Evolutionary conservation across 2,797 vertebrate species (phyloP).

Genomic region (Rhynchotus rufescens): DNA sequence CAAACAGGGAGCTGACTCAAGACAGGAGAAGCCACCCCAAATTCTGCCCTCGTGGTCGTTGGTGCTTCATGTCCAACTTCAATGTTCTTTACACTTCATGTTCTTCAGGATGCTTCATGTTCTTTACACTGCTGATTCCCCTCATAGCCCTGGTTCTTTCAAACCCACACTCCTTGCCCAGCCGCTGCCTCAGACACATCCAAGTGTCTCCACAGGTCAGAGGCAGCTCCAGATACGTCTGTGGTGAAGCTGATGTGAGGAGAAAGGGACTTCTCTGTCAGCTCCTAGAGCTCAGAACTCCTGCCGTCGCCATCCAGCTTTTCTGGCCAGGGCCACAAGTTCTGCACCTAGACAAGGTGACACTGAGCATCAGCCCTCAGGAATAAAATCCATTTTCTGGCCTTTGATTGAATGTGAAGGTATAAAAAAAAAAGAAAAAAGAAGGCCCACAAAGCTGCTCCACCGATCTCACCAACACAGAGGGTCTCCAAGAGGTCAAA

Average conservation of each 20-base stretch:
- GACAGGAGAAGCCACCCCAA: not conserved
- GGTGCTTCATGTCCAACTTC: not conserved
- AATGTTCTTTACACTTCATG: not conserved
- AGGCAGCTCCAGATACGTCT: not conserved
- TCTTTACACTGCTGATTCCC: not conserved
- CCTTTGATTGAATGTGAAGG: constrained; percentile 36
- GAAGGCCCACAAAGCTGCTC: constrained; percentile 2
- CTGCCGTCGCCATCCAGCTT: not conserved
- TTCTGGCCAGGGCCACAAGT: constrained; percentile 4
- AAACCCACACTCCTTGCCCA: not conserved
- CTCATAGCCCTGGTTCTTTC: not conserved
- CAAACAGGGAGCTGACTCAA: not conserved
- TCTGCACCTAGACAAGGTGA: not conserved
- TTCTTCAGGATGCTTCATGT: too few species aligned
- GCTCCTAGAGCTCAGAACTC: not conserved
- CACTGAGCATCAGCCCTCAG: not conserved
- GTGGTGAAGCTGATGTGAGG: not conserved
- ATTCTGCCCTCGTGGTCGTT: not conserved
- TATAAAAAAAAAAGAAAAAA: not conserved
- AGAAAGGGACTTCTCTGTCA: constrained; percentile 4
- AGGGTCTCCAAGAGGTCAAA: constrained; percentile 39
- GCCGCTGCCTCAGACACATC: not conserved
- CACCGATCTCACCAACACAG: not conserved
- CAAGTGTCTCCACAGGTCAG: not conserved
- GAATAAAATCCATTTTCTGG: constrained; percentile 21